phyloP scores from a whole-genome alignment of 2,797 vertebrate species.

The Mus spretus region DNA sequence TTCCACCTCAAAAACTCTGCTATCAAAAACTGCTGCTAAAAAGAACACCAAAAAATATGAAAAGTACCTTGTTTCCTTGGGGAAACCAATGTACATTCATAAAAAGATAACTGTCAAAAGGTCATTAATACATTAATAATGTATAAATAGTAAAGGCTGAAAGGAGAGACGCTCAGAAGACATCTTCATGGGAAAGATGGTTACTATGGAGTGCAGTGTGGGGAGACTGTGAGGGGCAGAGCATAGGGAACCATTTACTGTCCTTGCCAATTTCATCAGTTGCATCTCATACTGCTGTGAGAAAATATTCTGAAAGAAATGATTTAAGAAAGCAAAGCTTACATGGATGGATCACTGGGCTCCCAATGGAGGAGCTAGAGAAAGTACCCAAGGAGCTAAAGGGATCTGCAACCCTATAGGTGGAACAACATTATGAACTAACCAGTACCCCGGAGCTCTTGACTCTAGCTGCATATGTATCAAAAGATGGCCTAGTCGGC shows the following conservation, averaged over 20 bases:
- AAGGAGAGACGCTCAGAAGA: constrained; percentile 44
- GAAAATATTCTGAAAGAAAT: not conserved
- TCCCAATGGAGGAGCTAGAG: too few relatives aligned
- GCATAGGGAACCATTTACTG: not conserved
- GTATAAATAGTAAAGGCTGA: constrained; percentile 32
- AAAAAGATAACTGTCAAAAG: constrained; percentile 12
- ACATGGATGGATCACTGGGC: too few relatives aligned
- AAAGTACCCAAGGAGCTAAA: too few relatives aligned
- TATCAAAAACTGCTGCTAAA: constrained; percentile 39
- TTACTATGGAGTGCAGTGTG: not conserved
- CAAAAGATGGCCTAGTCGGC: too few relatives aligned
- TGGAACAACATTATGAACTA: too few relatives aligned
- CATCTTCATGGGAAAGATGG: constrained; percentile 21
- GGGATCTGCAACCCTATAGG: too few relatives aligned
- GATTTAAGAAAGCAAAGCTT: too few relatives aligned
- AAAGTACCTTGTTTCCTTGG: constrained; percentile 29
- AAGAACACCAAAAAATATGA: not conserved
- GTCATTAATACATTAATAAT: not conserved
- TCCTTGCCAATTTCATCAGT: not conserved
- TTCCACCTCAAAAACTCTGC: constrained; percentile 22
- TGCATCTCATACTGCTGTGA: not conserved
- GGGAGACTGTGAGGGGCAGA: not conserved
- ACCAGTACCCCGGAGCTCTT: too few relatives aligned
- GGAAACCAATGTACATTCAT: constrained; percentile 60
- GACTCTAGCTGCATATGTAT: too few relatives aligned